Conservation (phyloP, 2,113 vertebrate genomes). For the Sturnus vulgaris region DNA sequence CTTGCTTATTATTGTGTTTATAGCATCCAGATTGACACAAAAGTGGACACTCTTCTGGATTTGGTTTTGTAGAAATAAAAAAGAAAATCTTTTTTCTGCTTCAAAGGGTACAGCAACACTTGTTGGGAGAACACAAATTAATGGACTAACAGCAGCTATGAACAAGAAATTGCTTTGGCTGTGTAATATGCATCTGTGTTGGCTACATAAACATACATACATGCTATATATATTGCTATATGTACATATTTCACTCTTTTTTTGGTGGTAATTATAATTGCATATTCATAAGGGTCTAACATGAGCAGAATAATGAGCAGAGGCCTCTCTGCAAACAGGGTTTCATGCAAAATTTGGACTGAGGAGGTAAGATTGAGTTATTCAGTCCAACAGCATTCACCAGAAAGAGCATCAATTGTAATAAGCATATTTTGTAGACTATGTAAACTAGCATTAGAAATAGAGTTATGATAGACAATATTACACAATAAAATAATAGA, state of each 20-base stretch:
- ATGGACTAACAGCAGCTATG: neutral
- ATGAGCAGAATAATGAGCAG: neutral
- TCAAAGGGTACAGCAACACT: neutral
- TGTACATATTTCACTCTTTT: neutral
- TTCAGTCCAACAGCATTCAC: neutral
- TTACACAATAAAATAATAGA: neutral
- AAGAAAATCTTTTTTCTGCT: neutral
- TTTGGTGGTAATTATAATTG: neutral
- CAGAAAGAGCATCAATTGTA: neutral
- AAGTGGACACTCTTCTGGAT: neutral
- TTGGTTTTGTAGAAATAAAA: neutral
- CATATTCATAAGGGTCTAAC: neutral
- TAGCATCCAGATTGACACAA: neutral
- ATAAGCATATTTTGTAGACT: neutral
- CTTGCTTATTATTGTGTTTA: neutral
- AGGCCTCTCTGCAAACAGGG: neutral
- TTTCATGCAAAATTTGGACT: neutral
- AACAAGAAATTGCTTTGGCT: neutral
- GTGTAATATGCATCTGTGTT: neutral
- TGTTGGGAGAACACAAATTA: neutral
- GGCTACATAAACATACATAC: neutral
- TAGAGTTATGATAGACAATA: neutral
- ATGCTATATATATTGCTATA: accelerated
- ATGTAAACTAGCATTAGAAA: neutral
- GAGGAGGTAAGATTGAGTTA: neutral